Conservation (phyloP, 2,113 vertebrate genomes). For the Asarcornis scutulata region DNA sequence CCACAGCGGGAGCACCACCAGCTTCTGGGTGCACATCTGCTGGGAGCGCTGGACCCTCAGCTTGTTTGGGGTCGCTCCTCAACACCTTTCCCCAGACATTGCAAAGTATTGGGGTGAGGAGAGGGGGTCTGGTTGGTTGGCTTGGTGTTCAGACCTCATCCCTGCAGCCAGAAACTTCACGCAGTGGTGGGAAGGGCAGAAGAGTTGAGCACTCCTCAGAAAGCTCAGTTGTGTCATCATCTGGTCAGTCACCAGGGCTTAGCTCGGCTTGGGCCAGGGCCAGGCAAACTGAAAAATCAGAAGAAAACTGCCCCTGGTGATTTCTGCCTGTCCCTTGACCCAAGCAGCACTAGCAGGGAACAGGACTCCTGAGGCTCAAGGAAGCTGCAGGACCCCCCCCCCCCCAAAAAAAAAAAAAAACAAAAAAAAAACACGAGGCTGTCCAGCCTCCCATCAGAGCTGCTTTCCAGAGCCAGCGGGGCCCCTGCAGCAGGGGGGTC, state of each 20-base stretch:
- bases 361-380: neutral
- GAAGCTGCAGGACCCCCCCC: neutral
- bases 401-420: neutral
- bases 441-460: neutral
- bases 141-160: neutral
- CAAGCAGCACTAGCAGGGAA: neutral
- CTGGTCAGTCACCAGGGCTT: neutral
- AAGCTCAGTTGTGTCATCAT: neutral
- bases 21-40: rapidly evolving
- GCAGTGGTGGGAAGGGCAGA: rapidly evolving
- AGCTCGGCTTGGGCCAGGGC: neutral
- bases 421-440: neutral
- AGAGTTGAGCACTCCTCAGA: rapidly evolving
- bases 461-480: too few relatives aligned
- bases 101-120: rapidly evolving
- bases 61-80: rapidly evolving
- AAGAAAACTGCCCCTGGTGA: neutral
- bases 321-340: neutral
- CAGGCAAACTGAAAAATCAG: neutral
- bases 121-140: neutral
- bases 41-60: neutral
- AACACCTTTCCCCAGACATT: neutral
- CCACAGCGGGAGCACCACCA: neutral
- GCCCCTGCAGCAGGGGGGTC: too few relatives aligned
- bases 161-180: rapidly evolving